Evolutionary conservation across 2,797 vertebrate genomes (phyloP), one percentile per base, ranked within the genome.

Genomic region (Acridotheres tristis): DNA sequence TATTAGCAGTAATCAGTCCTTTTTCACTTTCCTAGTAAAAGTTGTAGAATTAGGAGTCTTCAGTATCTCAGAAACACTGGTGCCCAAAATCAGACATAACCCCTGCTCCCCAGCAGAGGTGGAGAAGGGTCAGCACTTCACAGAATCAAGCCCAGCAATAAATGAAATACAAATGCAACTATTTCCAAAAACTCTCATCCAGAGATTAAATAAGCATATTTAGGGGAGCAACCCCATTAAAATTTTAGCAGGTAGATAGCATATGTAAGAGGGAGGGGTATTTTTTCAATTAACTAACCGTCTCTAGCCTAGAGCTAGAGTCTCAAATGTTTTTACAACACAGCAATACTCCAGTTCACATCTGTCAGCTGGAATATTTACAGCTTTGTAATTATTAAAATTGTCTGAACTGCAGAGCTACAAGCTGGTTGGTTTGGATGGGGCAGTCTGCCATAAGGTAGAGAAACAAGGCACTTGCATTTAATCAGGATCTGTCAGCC

Each of bases 251-350:
- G 85, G 66, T 81, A 82, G 53, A 59, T 54, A 36, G 23, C 85
- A 80, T 65, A 91, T 47, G 65, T 80, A 82, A 82, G 58, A 71
- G 88, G 86, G 27, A 86, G 47, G 7, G 13, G 1, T 38, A 34
- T 3, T 84, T 71, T 78, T 92, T 19, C 38, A 93, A 95, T 95
- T 96, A 96, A 94, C 65, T 96, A 96, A 96, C 65, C 61, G 89
- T 93, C 85, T 95, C 89, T 95, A 95, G 93, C 96, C 94, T 48
- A 42, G 66, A 96, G 95, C 89, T 81, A 89, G 22, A 72, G 74
- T 89, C 94, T 97, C 97, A 89, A 85, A 89, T 90, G 95, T 93
- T 97, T 97, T 96, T 94, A 94, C 86, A 84, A 85, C 88, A 79
- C 83, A 78, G 72, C 3, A 1, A 68, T 53, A 83, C 92, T 94